Evolutionary conservation across 2,888 invertebrate genomes (phyloP), one percentile per base, ranked within the genome.

Genomic region (Thymelicus acteon): DNA sequence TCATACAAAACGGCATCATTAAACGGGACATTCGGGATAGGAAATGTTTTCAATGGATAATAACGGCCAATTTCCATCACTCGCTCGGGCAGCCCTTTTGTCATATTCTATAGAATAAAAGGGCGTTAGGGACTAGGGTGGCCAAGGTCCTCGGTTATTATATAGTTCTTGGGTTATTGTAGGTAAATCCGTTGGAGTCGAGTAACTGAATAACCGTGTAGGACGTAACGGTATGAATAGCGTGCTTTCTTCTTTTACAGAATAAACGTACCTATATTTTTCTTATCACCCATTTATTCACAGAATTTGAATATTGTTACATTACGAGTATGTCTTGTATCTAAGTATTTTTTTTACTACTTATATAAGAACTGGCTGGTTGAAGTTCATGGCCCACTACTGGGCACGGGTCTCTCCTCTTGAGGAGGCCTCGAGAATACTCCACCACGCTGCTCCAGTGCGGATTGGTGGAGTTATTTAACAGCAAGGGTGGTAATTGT

Each of bases 21-120:
- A 71, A 65, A 62, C 62, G 48, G 44, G 62, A 62, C 62, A 58
- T 60, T 52, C n/a, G 52, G 48, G 61, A 65, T 10, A 58, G 61
- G 49, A 71, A 62, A 54, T 31, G 39, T 63, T 57, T 65, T 65
- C 71, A 52, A 65, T 61, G 65, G 58, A 72, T 72, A 74, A 67
- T 72, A 61, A 52, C 57, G 54, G 58, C 61, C 69, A 72, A 72
- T 74, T 69, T 72, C 67, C 69, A 68, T 72, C 58, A 62, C 61
- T 70, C 60, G 64, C 72, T 61, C 54, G 31, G 61, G 60, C 15
- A 44, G 63, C 61, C 68, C 68, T 74, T 72, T 72, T 74, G 71
- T 72, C 66, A 74, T 24, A 60, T 67, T 63, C 57, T 44, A 58
- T 64, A 67, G 48, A 72, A 74, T 72, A 71, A 58, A 65, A 49